Percentiles rank a stretch among this genome's conserved stretches.
Evolutionary conservation across 2,888 invertebrate species (phyloP).

Genomic region (Drosophila differens): DNA sequence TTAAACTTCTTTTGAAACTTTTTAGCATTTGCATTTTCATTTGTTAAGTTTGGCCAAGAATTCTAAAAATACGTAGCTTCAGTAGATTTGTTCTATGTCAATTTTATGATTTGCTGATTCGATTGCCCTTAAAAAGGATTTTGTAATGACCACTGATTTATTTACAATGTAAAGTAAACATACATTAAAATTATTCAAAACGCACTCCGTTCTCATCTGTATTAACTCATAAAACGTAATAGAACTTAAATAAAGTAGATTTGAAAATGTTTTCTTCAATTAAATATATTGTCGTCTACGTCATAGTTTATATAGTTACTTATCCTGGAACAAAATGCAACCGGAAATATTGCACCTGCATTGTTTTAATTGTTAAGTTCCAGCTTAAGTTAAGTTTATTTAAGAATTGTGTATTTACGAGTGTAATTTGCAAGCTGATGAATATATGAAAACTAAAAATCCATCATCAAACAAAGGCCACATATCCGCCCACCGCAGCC

Average conservation of each 20-base stretch:
- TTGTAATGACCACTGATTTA: not conserved
- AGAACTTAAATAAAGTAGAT: not conserved
- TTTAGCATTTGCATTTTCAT: not conserved
- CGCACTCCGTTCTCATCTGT: not conserved
- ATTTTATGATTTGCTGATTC: not conserved
- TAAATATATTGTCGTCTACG: not conserved
- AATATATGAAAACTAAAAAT: constrained; percentile 12
- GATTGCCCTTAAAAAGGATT: not conserved
- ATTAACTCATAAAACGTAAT: not conserved
- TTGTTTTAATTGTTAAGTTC: not conserved
- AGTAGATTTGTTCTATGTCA: not conserved
- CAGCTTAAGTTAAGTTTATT: not conserved
- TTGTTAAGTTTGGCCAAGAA: not conserved
- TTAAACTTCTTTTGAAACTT: not conserved
- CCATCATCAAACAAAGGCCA: constrained; percentile 10
- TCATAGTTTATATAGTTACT: not conserved
- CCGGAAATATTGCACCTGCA: not conserved
- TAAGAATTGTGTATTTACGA: constrained; percentile 10
- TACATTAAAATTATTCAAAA: not conserved
- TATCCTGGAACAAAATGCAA: not conserved
- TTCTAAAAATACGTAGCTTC: not conserved
- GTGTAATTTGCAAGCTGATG: constrained; percentile 1
- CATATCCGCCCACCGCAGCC: constrained; percentile 19
- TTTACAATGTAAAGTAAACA: not conserved
- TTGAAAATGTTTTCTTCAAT: not conserved